Conservation (phyloP, 2,113 vertebrate species). For the Lamprologus speciosus region DNA sequence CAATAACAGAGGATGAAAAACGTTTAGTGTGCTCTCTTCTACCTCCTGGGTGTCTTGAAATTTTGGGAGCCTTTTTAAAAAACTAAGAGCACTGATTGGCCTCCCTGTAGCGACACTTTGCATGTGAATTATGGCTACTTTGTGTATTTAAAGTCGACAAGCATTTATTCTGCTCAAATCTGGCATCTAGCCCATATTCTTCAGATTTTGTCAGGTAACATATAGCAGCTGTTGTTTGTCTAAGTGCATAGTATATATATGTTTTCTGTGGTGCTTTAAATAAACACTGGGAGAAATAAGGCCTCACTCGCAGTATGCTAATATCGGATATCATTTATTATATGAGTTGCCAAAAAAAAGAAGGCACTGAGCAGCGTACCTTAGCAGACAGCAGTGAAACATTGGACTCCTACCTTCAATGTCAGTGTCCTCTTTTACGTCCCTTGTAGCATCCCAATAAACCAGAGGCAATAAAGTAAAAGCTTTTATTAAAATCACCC, state of each 20-base stretch:
- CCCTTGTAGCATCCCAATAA: not conserved
- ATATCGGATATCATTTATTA: not conserved
- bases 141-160: not conserved
- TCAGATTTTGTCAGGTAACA: not conserved
- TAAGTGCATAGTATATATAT: not conserved
- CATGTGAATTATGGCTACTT: not conserved
- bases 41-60: not conserved
- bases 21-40: rapidly evolving
- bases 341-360: not conserved
- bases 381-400: not conserved
- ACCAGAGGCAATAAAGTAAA: conserved; percentile 5
- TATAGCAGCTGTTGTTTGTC: not conserved
- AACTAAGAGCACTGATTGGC: not conserved
- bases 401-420: not conserved
- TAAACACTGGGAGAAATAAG: rapidly evolving
- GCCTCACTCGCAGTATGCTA: not conserved
- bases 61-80: not conserved
- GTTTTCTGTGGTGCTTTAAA: not conserved
- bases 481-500: conserved; percentile 26
- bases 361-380: not conserved
- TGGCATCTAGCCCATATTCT: rapidly evolving
- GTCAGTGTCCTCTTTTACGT: not conserved
- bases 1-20: not conserved
- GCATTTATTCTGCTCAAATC: not conserved
- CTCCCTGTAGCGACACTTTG: not conserved